phyloP scores from a whole-genome alignment of 2,888 invertebrate species.

The Orthosia gracilis region DNA sequence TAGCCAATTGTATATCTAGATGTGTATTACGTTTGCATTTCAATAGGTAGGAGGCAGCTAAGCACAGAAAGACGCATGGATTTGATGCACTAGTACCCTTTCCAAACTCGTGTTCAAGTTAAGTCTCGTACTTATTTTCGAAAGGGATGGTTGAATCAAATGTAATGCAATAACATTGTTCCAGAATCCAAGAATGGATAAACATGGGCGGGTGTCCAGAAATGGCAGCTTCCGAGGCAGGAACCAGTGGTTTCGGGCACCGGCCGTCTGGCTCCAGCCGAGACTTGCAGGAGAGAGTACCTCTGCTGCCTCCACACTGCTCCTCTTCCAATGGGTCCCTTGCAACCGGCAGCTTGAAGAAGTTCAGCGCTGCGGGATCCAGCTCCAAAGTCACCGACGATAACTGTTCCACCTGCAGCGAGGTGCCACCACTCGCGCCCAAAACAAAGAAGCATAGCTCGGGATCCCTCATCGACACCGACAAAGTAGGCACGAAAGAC shows the following conservation, averaged over 20 bases:
- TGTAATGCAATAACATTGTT: slow-evolving; percentile 5
- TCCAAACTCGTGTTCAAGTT: background rate
- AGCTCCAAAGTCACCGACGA: slow-evolving; percentile 82
- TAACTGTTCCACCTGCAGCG: slow-evolving; percentile 85
- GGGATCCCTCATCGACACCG: slow-evolving; percentile 86
- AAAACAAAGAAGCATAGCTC: slow-evolving; percentile 87
- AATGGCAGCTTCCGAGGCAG: slow-evolving; percentile 78
- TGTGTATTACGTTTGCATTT: background rate
- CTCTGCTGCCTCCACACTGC: slow-evolving; percentile 86
- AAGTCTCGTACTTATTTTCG: background rate
- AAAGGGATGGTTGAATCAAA: background rate
- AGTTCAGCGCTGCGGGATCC: slow-evolving; percentile 82
- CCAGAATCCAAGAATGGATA: slow-evolving; percentile 84
- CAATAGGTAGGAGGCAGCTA: background rate
- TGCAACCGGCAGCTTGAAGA: slow-evolving; percentile 85
- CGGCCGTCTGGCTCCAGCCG: slow-evolving; percentile 78
- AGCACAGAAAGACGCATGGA: background rate
- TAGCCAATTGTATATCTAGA: background rate
- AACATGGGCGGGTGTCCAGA: slow-evolving; percentile 86
- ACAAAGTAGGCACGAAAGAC: slow-evolving; percentile 84
- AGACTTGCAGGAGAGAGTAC: slow-evolving; percentile 85
- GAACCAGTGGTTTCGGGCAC: slow-evolving; percentile 79
- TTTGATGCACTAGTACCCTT: background rate
- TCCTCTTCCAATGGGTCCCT: slow-evolving; percentile 88
- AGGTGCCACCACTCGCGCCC: slow-evolving; percentile 85